A percentile compares a stretch with the other conserved stretches of the same genome.
Conservation (phyloP, 92 coral and sea anemone species). For the Zoanthus sociatus region DNA sequence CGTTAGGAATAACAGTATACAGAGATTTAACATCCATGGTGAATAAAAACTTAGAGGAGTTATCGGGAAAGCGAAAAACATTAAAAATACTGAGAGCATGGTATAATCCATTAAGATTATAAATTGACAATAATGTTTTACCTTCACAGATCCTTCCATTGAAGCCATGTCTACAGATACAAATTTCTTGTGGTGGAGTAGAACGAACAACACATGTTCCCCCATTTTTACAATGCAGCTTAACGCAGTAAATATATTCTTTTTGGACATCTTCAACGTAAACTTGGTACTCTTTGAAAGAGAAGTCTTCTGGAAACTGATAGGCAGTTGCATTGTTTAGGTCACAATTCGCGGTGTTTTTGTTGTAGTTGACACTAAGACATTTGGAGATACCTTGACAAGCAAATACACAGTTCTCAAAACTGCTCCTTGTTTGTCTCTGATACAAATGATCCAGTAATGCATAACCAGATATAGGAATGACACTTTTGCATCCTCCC, state of each 20-base stretch:
- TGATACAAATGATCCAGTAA: slow-evolving; percentile 19
- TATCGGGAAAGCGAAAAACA: too few species aligned
- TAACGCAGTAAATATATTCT: background rate
- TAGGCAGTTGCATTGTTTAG: slow-evolving; percentile 32
- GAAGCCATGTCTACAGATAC: slow-evolving; percentile 11
- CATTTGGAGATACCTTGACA: slow-evolving; percentile 12
- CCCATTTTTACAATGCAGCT: slow-evolving; percentile 11
- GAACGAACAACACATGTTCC: slow-evolving; percentile 7
- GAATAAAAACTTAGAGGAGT: too few species aligned
- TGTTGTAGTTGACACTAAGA: slow-evolving; percentile 16
- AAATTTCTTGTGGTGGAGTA: slow-evolving; percentile 7
- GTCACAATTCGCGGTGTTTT: background rate
- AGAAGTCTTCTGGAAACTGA: slow-evolving; percentile 24
- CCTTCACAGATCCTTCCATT: slow-evolving; percentile 22
- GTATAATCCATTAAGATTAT: too few species aligned
- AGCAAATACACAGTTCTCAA: slow-evolving; percentile 11
- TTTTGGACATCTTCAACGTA: slow-evolving; percentile 19
- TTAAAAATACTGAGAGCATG: too few species aligned
- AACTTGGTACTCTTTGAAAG: background rate
- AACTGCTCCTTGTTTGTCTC: background rate
- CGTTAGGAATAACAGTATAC: too few species aligned
- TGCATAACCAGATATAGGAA: slow-evolving; percentile 17
- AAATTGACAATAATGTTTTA: background rate
- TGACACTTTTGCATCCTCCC: background rate
- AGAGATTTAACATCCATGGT: too few species aligned